Percentiles rank a stretch among this genome's conserved stretches.
phyloP scores from a whole-genome alignment of 2,888 invertebrate genomes.

The Congeria kusceri region DNA sequence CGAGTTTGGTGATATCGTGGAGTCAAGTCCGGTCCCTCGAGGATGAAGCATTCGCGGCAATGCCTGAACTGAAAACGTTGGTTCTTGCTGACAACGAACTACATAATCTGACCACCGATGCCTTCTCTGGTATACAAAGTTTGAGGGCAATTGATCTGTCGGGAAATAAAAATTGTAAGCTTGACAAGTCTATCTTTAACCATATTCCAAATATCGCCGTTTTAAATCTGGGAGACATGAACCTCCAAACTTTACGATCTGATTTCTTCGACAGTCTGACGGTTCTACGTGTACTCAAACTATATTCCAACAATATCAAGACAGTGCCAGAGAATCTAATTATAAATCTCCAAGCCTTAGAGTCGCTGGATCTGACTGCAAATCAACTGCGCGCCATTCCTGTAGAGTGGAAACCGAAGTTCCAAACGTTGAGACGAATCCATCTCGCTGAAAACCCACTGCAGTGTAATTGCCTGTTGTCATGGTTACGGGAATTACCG shows the following conservation, averaged over 20 bases:
- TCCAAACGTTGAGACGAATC: slow-evolving; percentile 48
- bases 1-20: slow-evolving; percentile 42
- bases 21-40: slow-evolving; percentile 44
- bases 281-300: slow-evolving; percentile 58
- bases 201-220: slow-evolving; percentile 50
- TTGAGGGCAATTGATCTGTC: slow-evolving; percentile 60
- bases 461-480: slow-evolving; percentile 71
- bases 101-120: slow-evolving; percentile 37
- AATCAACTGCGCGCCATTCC: slow-evolving; percentile 62
- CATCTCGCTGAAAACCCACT: slow-evolving; percentile 67
- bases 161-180: slow-evolving; percentile 57
- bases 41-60: slow-evolving; percentile 49
- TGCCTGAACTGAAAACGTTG: slow-evolving; percentile 54
- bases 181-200: slow-evolving; percentile 57
- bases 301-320: slow-evolving; percentile 59
- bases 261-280: slow-evolving; percentile 53
- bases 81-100: slow-evolving; percentile 62
- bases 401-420: slow-evolving; percentile 47
- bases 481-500: slow-evolving; percentile 61
- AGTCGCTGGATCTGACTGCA: slow-evolving; percentile 61
- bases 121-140: slow-evolving; percentile 59
- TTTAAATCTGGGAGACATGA: slow-evolving; percentile 60
- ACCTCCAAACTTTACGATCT: slow-evolving; percentile 35
- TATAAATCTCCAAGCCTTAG: slow-evolving; percentile 43
- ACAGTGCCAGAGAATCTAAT: slow-evolving; percentile 51